Evolutionary conservation across 2,888 invertebrate genomes (phyloP).

Genomic region (Drosophila diplacantha): DNA sequence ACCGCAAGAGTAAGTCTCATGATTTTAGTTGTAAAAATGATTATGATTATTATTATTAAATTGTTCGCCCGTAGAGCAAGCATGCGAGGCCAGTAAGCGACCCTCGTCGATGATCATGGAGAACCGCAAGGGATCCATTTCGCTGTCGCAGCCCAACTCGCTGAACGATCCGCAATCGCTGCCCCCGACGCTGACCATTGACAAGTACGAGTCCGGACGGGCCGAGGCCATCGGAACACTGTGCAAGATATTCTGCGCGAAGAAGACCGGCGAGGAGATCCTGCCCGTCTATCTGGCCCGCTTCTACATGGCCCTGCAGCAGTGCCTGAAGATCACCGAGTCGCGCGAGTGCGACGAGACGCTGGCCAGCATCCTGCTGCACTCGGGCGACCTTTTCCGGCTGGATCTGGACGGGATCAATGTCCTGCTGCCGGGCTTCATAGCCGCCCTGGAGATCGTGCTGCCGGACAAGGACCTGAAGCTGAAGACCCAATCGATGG

Average conservation of each 20-base stretch:
- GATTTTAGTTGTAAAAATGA: too few relatives aligned
- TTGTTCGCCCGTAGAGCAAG: constrained; percentile 74
- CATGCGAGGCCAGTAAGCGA: constrained; percentile 80
- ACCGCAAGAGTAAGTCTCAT: constrained; percentile 78
- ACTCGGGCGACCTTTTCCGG: constrained; percentile 91
- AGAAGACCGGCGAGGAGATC: constrained; percentile 92
- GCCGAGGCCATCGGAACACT: constrained; percentile 97
- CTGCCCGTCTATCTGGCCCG: constrained; percentile 94
- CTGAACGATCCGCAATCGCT: constrained; percentile 83
- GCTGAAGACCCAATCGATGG: constrained; percentile 83
- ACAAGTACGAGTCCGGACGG: constrained; percentile 89
- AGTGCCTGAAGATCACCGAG: constrained; percentile 86
- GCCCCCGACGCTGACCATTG: constrained; percentile 84
- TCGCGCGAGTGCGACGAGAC: constrained; percentile 86
- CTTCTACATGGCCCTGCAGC: constrained; percentile 93
- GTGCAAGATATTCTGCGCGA: constrained; percentile 96
- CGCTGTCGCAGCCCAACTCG: constrained; percentile 82
- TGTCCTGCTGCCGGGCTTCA: constrained; percentile 92
- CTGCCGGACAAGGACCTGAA: constrained; percentile 91
- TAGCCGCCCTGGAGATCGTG: constrained; percentile 93
- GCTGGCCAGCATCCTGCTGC: constrained; percentile 91
- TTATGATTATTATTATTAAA: too few relatives aligned
- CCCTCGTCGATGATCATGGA: constrained; percentile 84
- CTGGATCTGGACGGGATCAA: constrained; percentile 95
- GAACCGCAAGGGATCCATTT: constrained; percentile 79